phyloP scores from a whole-genome alignment of 2,797 vertebrate species.

The Falco peregrinus region DNA sequence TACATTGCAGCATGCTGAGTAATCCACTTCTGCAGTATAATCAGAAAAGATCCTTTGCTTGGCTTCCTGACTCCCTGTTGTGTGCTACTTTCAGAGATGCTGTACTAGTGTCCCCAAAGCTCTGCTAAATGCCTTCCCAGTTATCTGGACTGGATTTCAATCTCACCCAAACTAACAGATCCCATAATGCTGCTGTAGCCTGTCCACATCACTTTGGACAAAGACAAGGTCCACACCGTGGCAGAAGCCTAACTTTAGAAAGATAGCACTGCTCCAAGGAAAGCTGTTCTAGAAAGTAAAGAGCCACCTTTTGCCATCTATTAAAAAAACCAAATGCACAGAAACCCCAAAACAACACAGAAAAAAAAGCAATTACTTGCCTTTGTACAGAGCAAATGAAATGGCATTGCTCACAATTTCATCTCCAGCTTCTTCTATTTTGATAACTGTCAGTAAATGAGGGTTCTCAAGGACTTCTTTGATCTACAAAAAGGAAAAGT shows the following conservation, averaged over 20 bases:
- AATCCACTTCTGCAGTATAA: neutral
- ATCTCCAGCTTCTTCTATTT: slow-evolving; percentile 82
- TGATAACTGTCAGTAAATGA: slow-evolving; percentile 81
- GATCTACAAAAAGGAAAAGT: slow-evolving; percentile 66
- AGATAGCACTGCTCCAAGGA: neutral
- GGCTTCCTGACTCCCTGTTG: neutral
- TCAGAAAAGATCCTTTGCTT: neutral
- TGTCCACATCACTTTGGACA: neutral
- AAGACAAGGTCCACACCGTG: neutral
- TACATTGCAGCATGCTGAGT: neutral
- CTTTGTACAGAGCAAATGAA: slow-evolving; percentile 81
- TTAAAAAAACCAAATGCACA: neutral
- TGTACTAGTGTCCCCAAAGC: neutral
- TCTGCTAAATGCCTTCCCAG: neutral
- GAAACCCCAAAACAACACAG: neutral
- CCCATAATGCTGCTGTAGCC: neutral
- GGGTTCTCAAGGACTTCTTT: slow-evolving; percentile 82
- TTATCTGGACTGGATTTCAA: neutral
- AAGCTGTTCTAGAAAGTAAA: neutral
- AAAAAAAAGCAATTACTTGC: slow-evolving; percentile 52
- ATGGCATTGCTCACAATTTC: slow-evolving; percentile 83
- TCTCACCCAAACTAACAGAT: neutral
- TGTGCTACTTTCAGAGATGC: neutral
- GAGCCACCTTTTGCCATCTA: neutral
- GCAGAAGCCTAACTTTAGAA: neutral